Conservation (phyloP, 2,113 vertebrate species). For the Pelecanoides urinatrix region DNA sequence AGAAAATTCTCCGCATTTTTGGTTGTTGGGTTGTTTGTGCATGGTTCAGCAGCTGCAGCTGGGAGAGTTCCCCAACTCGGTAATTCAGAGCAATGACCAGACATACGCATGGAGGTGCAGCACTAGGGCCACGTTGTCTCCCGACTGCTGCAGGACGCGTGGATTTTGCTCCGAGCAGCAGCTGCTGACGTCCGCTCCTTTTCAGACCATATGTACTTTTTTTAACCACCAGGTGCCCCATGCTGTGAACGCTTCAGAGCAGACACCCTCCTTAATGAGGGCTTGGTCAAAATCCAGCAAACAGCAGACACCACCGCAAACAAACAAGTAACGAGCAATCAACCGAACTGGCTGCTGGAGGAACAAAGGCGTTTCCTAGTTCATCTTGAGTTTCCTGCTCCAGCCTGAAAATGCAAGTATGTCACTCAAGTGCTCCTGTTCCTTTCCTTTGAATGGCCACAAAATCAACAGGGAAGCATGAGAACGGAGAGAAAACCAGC, state of each 20-base stretch:
- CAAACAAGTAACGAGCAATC: background rate
- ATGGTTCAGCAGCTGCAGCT: background rate
- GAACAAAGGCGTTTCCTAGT: background rate
- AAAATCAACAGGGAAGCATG: background rate
- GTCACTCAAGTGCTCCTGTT: background rate
- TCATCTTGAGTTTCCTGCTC: background rate
- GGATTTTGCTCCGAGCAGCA: background rate
- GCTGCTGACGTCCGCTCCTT: background rate
- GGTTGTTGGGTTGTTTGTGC: background rate
- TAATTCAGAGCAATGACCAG: background rate
- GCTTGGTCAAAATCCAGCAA: background rate
- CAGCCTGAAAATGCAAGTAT: background rate
- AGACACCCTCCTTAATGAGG: background rate
- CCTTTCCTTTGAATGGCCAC: background rate
- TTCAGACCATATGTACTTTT: background rate
- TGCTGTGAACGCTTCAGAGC: background rate
- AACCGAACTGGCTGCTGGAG: background rate
- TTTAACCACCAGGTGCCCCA: background rate
- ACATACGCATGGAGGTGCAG: too few relatives aligned
- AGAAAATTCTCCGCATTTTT: background rate
- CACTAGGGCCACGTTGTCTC: background rate
- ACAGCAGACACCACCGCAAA: background rate
- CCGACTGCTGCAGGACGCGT: rapidly evolving
- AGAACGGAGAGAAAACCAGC: background rate
- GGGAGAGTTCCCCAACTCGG: background rate